Conservation (phyloP, 2,797 vertebrate genomes). For the Megalops cyprinoides region DNA sequence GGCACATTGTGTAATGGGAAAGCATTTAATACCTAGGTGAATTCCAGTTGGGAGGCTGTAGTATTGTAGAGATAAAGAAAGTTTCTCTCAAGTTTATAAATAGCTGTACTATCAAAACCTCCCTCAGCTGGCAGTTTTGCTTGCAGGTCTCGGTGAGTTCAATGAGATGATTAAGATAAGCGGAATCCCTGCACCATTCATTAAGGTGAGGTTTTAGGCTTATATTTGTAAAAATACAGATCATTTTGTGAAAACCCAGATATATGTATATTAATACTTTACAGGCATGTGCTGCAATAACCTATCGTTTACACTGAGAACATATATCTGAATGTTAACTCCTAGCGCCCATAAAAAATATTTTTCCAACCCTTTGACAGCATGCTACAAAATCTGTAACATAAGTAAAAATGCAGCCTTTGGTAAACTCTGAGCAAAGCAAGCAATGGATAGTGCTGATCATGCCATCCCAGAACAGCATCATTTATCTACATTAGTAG, state of each 20-base stretch:
- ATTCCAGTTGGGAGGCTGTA: conserved; percentile 48
- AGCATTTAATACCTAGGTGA: conserved; percentile 49
- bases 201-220: neutral
- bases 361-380: neutral
- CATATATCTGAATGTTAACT: too few species aligned
- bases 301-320: conserved; percentile 29
- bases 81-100: conserved; percentile 43
- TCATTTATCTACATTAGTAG: conserved; percentile 47
- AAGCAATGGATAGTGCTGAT: conserved; percentile 20
- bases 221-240: neutral
- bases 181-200: neutral
- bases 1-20: conserved; percentile 36
- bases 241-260: conserved; percentile 14
- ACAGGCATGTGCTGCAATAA: neutral
- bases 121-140: neutral
- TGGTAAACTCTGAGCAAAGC: neutral
- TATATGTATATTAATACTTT: conserved; percentile 23
- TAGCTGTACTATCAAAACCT: conserved; percentile 35
- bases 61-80: conserved; percentile 28
- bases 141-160: neutral
- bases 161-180: conserved; percentile 25
- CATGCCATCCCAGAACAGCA: conserved; percentile 26
- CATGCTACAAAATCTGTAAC: neutral
- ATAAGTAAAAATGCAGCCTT: neutral
- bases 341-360: neutral